These are phyloP conservation scores for Acleris emargana DNA, from an alignment of 2,888 invertebrate genomes.

Conservation along the genomic window DNA sequence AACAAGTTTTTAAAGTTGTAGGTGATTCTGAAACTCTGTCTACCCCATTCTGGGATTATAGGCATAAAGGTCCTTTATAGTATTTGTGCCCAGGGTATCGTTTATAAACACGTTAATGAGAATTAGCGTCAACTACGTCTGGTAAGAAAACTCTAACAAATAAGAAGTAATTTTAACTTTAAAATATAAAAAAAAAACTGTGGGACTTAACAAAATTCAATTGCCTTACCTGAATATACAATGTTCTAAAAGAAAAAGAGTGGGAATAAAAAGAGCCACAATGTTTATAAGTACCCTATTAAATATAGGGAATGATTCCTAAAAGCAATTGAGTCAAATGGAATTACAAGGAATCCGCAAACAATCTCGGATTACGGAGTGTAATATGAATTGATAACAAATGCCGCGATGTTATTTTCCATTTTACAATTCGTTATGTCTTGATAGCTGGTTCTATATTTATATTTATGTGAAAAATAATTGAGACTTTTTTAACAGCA, in stretches of 20 bases:
- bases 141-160: no score
- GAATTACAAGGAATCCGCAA: conserved; percentile 38
- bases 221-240: conserved; percentile 6
- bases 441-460: no score
- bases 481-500: no score
- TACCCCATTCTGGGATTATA: no score
- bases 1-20: no score
- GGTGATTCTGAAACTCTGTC: no score
- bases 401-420: conserved; percentile 6
- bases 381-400: conserved; percentile 24
- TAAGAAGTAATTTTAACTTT: no score
- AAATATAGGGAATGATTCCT: conserved; percentile 43
- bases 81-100: no score
- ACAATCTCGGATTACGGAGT: conserved; percentile 36
- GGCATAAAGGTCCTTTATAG: no score
- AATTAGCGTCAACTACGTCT: no score
- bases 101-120: no score
- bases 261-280: conserved; percentile 10
- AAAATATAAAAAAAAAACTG: neutral
- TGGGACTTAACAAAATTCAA: conserved; percentile 2
- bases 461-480: no score
- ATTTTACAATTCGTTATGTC: neutral
- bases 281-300: conserved; percentile 25
- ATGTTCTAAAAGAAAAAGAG: conserved; percentile 9
- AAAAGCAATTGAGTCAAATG: conserved; percentile 47